A percentile compares a stretch with the other conserved stretches of the same genome.
These are phyloP conservation scores for Julus scanicus DNA, from an alignment of 2,888 invertebrate species.

Conservation along the genomic window DNA sequence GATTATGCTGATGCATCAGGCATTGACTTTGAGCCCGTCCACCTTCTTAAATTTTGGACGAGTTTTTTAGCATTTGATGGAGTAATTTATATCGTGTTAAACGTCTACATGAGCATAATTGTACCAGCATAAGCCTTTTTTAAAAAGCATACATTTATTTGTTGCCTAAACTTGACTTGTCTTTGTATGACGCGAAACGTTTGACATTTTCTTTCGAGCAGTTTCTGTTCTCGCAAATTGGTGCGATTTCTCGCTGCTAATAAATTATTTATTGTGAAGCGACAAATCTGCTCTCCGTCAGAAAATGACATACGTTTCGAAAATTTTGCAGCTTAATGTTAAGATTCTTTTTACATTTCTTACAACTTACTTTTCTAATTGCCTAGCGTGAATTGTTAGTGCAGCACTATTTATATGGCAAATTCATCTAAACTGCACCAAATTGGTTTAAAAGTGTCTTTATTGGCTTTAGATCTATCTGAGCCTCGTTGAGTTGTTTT, in stretches of 20 bases:
- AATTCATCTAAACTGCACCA: not conserved
- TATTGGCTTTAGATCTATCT: not conserved
- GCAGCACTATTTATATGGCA: not conserved
- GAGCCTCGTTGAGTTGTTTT: not conserved
- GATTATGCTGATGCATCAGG: not conserved
- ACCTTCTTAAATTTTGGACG: constrained; percentile 25
- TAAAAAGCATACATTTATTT: not conserved
- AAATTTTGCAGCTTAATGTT: not conserved
- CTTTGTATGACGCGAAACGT: not conserved
- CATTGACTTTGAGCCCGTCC: constrained; percentile 8
- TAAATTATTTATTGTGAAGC: not conserved
- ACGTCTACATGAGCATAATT: constrained; percentile 11
- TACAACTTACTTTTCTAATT: not conserved
- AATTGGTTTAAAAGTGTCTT: not conserved
- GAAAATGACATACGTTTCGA: not conserved
- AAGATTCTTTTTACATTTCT: not conserved
- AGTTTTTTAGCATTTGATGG: constrained; percentile 10
- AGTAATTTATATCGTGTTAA: constrained; percentile 2
- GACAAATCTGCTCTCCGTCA: not conserved
- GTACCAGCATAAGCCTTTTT: constrained; percentile 26
- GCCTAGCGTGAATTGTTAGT: not conserved
- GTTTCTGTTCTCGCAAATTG: not conserved
- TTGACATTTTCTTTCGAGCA: not conserved
- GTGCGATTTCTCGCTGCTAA: not conserved
- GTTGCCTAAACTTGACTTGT: not conserved